Evolutionary conservation across 2,888 invertebrate genomes (phyloP).

Genomic region (Drosophila pseudotalamancana): DNA sequence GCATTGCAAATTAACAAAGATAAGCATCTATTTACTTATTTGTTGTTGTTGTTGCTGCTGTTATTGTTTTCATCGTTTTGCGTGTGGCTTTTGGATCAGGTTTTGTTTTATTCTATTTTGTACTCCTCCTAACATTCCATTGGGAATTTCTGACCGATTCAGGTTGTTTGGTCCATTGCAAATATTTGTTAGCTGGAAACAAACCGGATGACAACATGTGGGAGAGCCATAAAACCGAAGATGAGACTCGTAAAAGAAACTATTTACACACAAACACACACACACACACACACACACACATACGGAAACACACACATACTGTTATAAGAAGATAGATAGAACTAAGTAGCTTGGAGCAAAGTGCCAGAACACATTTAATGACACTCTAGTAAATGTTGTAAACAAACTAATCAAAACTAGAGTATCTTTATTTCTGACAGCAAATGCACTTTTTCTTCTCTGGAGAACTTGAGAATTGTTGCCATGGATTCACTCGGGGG

Average conservation of each 20-base stretch:
- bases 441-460: background rate
- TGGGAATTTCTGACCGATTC: constrained; percentile 59
- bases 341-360: constrained; percentile 23
- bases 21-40: background rate
- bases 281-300: too few species aligned
- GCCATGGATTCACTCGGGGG: background rate
- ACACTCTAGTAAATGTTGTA: constrained; percentile 6
- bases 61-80: constrained; percentile 28
- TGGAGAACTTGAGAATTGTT: background rate
- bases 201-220: constrained; percentile 44
- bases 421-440: background rate
- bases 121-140: constrained; percentile 48
- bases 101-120: constrained; percentile 10
- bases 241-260: constrained; percentile 33
- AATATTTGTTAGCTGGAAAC: constrained; percentile 13
- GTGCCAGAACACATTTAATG: constrained; percentile 23
- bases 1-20: constrained; percentile 57
- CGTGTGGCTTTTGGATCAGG: background rate
- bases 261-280: too few species aligned
- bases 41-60: constrained; percentile 2
- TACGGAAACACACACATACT: too few species aligned
- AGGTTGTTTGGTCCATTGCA: constrained; percentile 35
- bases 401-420: constrained; percentile 32
- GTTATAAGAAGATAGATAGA: constrained; percentile 22
- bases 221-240: constrained; percentile 30